Conservation (phyloP, 2,888 invertebrate species). For the Agrotis clavis region DNA sequence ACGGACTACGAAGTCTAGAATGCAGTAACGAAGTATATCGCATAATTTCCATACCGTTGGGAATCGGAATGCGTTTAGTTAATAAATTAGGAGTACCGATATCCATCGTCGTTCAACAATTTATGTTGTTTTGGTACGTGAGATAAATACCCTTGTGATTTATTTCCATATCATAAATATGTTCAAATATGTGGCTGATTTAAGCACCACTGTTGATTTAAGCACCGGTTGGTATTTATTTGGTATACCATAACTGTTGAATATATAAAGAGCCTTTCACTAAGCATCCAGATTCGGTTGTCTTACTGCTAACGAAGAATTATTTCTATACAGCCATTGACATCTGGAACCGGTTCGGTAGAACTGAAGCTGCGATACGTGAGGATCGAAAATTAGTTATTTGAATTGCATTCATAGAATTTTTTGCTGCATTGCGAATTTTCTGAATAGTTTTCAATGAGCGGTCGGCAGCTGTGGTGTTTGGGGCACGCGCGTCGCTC, state of each 20-base stretch:
- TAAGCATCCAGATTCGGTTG: constrained; percentile 34
- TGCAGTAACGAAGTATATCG: constrained; percentile 44
- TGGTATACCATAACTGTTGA: constrained; percentile 38
- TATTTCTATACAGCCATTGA: constrained; percentile 12
- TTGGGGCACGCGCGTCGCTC: constrained; percentile 70
- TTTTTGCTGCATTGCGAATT: constrained; percentile 49
- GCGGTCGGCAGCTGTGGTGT: constrained; percentile 61
- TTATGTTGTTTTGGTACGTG: constrained; percentile 57
- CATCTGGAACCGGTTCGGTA: constrained; percentile 14
- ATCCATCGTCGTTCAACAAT: constrained; percentile 49
- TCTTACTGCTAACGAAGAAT: constrained; percentile 30
- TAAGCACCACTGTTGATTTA: constrained; percentile 34
- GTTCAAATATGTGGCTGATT: constrained; percentile 41
- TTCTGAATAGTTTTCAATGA: constrained; percentile 67
- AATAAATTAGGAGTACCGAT: constrained; percentile 56
- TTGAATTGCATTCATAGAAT: constrained; percentile 27
- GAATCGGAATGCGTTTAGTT: constrained; percentile 55
- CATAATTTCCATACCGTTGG: constrained; percentile 46
- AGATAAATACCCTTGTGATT: constrained; percentile 53
- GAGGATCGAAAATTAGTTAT: constrained; percentile 10
- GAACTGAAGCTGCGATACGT: constrained; percentile 11
- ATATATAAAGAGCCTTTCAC: constrained; percentile 44
- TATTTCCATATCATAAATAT: constrained; percentile 57
- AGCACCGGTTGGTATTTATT: constrained; percentile 51
- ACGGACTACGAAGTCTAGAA: constrained; percentile 33